These are phyloP conservation scores for Drosophila nigricruria DNA, from an alignment of 2,888 invertebrate species.

Conservation along the genomic window DNA sequence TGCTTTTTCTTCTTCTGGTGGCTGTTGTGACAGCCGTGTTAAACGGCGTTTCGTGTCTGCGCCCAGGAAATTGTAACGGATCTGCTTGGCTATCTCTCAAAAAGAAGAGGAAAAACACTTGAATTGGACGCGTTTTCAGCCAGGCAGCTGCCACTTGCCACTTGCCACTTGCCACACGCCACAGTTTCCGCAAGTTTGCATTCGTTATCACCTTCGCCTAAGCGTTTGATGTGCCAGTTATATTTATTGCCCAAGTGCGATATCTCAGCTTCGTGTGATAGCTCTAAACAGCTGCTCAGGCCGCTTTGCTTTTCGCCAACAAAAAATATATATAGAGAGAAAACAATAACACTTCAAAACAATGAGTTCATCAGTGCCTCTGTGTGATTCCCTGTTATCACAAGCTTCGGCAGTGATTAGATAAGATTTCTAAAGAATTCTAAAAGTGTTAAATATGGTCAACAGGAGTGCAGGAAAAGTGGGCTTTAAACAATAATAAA, in stretches of 20 bases:
- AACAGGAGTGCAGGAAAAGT: neutral
- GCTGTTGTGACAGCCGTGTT: slow-evolving; percentile 68
- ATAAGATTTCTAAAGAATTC: slow-evolving; percentile 11
- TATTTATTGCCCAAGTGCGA: slow-evolving; percentile 54
- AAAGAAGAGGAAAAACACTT: slow-evolving; percentile 28
- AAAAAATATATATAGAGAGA: neutral
- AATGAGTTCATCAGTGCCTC: slow-evolving; percentile 39
- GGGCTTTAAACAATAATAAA: neutral
- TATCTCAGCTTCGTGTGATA: slow-evolving; percentile 46
- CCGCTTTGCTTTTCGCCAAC: neutral
- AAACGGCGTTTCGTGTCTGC: slow-evolving; percentile 49
- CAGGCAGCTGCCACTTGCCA: slow-evolving; percentile 39
- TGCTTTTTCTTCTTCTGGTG: slow-evolving; percentile 1
- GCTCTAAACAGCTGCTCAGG: slow-evolving; percentile 20
- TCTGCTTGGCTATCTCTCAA: slow-evolving; percentile 43
- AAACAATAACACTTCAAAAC: slow-evolving; percentile 29
- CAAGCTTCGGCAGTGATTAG: slow-evolving; percentile 21
- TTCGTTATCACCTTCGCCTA: slow-evolving; percentile 68
- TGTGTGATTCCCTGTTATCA: slow-evolving; percentile 31
- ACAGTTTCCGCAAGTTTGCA: slow-evolving; percentile 72
- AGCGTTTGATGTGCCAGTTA: slow-evolving; percentile 67
- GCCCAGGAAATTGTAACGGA: slow-evolving; percentile 63
- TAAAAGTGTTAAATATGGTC: neutral
- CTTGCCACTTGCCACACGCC: slow-evolving; percentile 35
- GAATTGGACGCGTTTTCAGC: slow-evolving; percentile 41